Conservation (phyloP, 2,888 invertebrate genomes). For the Drosophila sordidapex region DNA sequence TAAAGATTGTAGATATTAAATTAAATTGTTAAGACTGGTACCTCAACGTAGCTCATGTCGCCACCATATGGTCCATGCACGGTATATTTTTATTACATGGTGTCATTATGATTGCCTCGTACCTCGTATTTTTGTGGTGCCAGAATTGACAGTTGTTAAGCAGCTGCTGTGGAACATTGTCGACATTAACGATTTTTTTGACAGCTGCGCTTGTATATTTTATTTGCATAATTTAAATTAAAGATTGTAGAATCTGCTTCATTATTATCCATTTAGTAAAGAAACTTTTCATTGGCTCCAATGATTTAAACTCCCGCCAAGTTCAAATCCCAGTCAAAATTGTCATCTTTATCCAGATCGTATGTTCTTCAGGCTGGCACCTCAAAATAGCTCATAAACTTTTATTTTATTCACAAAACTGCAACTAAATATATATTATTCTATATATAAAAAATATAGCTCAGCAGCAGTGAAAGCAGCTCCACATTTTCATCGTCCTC, state of each 20-base stretch:
- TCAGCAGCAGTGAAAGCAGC: slow-evolving; percentile 60
- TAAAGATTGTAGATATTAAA: background rate
- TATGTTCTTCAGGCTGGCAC: background rate
- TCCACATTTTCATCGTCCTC: slow-evolving; percentile 68
- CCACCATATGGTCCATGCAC: background rate
- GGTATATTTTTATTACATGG: background rate
- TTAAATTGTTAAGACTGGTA: background rate
- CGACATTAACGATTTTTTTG: background rate
- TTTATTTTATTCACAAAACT: background rate
- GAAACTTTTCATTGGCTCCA: background rate
- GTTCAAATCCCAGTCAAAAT: background rate
- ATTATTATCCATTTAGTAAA: background rate
- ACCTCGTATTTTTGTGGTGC: background rate
- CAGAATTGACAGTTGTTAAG: background rate
- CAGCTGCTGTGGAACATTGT: background rate
- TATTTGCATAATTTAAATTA: background rate
- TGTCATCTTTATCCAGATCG: background rate
- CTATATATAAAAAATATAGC: slow-evolving; percentile 27
- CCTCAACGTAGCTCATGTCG: background rate
- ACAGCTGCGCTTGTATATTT: background rate
- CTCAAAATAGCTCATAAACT: background rate
- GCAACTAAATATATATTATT: background rate
- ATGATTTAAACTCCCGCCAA: background rate
- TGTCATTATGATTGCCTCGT: no score
- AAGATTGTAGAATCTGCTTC: background rate